Conservation (phyloP, 2,113 vertebrate genomes). For the Polyodon spathula region DNA sequence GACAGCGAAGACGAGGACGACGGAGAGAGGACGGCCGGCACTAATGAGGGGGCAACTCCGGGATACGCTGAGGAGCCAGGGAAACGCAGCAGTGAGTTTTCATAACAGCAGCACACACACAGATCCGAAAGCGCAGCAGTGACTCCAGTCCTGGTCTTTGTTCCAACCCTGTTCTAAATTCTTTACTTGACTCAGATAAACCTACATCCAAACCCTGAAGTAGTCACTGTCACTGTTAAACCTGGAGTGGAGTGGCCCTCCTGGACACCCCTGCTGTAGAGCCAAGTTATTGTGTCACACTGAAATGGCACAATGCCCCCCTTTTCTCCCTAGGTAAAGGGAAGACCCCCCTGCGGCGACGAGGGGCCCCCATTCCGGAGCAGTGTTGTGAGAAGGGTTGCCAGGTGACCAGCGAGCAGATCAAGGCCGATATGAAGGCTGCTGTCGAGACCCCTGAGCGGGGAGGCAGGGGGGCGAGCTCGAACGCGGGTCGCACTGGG, state of each 20-base stretch:
- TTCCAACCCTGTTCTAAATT: too few relatives aligned
- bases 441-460: conserved; percentile 70
- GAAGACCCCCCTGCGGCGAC: conserved; percentile 86
- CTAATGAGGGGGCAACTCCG: conserved; percentile 44
- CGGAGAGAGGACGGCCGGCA: conserved; percentile 41
- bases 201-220: too few relatives aligned
- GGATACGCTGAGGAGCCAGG: conserved; percentile 46
- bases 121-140: not conserved
- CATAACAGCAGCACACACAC: not conserved
- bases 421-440: conserved; percentile 96
- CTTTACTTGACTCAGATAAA: too few relatives aligned
- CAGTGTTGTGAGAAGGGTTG: conserved; percentile 93
- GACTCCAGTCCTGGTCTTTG: too few relatives aligned
- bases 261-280: too few relatives aligned
- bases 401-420: conserved; percentile 96
- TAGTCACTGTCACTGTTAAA: too few relatives aligned
- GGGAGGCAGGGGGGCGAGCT: not conserved
- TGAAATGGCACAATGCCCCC: too few relatives aligned
- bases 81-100: conserved; percentile 44
- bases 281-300: too few relatives aligned
- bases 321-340: conserved; percentile 72
- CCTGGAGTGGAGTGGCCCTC: too few relatives aligned
- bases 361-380: conserved; percentile 50
- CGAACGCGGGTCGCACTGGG: conserved; percentile 12
- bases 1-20: conserved; percentile 93